phyloP scores from a whole-genome alignment of 53 echinoderm and acorn worm species.

The Stichopus horrens region DNA sequence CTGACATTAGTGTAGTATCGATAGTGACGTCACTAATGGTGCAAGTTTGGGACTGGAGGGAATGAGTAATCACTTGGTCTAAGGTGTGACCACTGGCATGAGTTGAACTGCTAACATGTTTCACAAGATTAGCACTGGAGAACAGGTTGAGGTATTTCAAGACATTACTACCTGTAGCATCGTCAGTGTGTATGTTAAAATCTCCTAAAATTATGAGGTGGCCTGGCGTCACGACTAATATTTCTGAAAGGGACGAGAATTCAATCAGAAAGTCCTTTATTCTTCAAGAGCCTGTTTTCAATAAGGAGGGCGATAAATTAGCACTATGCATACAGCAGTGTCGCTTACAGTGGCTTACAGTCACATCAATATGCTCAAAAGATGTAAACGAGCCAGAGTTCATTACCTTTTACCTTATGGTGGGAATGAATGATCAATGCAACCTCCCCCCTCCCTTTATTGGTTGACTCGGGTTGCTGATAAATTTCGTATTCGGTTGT shows the following conservation, averaged over 20 bases:
- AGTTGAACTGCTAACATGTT: neutral
- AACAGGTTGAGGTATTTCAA: slow-evolving; percentile 2
- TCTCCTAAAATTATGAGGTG: slow-evolving; percentile 27
- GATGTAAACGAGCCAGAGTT: slow-evolving; percentile 14
- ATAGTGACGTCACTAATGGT: slow-evolving; percentile 8
- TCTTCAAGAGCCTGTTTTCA: neutral
- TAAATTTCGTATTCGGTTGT: neutral
- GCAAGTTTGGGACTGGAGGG: neutral
- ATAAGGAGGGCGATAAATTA: slow-evolving; percentile 21
- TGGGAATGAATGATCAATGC: neutral
- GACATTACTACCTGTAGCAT: neutral
- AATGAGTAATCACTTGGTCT: neutral
- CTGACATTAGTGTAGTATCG: neutral
- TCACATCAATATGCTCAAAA: slow-evolving; percentile 8
- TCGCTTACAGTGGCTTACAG: slow-evolving; percentile 13
- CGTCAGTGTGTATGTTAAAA: slow-evolving; percentile 15
- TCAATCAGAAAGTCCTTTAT: neutral
- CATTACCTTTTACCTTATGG: neutral
- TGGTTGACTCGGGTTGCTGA: neutral
- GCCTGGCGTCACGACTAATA: neutral
- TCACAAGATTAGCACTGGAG: neutral
- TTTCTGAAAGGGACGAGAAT: neutral
- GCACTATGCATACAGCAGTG: neutral
- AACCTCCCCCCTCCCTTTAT: neutral
- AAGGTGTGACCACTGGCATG: slow-evolving; percentile 22